Conservation (phyloP, 2,888 invertebrate species). For the Dasysyrphus tricinctus region DNA sequence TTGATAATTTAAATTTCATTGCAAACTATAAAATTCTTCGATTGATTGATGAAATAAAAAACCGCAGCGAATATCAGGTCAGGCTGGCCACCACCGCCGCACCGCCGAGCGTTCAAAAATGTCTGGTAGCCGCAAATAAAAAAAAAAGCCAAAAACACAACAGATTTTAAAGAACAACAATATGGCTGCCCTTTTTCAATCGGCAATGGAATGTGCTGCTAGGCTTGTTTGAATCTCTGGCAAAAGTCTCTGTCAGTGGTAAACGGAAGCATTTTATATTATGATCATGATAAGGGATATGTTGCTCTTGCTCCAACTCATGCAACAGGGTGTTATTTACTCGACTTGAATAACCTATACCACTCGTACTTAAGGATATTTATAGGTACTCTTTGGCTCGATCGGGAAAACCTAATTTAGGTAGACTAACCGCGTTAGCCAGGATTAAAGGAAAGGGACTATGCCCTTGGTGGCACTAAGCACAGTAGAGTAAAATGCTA, state of each 20-base stretch:
- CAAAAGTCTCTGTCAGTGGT: conserved; percentile 34
- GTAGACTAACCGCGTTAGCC: no score
- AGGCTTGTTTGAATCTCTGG: conserved; percentile 39
- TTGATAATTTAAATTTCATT: conserved; percentile 74
- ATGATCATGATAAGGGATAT: conserved; percentile 41
- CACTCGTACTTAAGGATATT: no score
- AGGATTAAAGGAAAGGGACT: no score
- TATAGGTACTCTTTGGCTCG: no score
- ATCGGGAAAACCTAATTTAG: no score
- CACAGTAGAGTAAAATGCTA: no score
- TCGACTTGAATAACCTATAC: no score
- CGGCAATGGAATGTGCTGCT: conserved; percentile 57
- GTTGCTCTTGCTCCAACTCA: neutral
- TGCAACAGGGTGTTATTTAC: neutral
- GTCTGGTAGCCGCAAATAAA: conserved; percentile 19
- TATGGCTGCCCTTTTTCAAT: conserved; percentile 57
- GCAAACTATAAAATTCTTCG: conserved; percentile 74
- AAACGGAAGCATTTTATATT: conserved; percentile 42
- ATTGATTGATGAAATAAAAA: conserved; percentile 74
- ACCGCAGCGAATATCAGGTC: conserved; percentile 49
- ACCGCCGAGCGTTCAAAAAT: conserved; percentile 38
- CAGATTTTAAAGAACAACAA: conserved; percentile 7
- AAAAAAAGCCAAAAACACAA: neutral
- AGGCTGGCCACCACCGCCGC: no score
- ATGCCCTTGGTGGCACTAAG: no score